Conservation (phyloP, 2,888 invertebrate species). For the Branchellion lobata region DNA sequence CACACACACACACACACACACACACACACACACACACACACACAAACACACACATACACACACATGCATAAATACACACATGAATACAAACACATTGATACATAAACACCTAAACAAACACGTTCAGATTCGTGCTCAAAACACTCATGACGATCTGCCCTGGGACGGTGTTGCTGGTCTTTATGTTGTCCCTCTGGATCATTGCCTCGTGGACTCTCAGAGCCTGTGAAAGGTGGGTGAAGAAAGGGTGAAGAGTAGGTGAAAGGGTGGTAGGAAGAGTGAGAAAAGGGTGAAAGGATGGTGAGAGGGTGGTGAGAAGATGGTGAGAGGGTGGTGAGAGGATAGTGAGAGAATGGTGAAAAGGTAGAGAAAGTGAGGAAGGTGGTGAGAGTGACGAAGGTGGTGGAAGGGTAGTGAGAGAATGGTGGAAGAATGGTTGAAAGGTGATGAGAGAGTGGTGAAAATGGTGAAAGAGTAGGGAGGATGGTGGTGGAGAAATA, state of each 20-base stretch:
- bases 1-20: not conserved
- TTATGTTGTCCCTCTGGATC: slow-evolving; percentile 99
- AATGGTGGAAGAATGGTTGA: not conserved
- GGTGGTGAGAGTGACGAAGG: not conserved
- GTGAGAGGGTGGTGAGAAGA: not conserved
- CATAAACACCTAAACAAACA: not conserved
- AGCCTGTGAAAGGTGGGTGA: slow-evolving; percentile 87
- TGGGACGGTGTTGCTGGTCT: slow-evolving; percentile 91
- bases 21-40: too few species aligned
- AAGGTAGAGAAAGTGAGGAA: not conserved
- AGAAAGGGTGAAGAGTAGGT: not conserved
- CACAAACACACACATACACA: too few species aligned
- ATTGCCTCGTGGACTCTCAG: slow-evolving; percentile 98
- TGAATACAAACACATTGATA: too few species aligned
- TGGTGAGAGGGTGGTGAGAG: not conserved
- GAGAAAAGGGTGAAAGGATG: not conserved
- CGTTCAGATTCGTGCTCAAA: slow-evolving; percentile 82
- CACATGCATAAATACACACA: not conserved
- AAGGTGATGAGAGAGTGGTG: not conserved
- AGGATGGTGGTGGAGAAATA: not conserved
- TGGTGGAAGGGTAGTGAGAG: not conserved
- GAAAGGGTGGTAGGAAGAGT: not conserved
- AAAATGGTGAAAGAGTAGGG: not conserved
- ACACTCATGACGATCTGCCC: slow-evolving; percentile 99
- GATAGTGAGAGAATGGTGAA: not conserved